A percentile compares a stretch with the other conserved stretches of the same genome.
phyloP scores from a whole-genome alignment of 2,888 invertebrate genomes.

The Ischnura elegans region DNA sequence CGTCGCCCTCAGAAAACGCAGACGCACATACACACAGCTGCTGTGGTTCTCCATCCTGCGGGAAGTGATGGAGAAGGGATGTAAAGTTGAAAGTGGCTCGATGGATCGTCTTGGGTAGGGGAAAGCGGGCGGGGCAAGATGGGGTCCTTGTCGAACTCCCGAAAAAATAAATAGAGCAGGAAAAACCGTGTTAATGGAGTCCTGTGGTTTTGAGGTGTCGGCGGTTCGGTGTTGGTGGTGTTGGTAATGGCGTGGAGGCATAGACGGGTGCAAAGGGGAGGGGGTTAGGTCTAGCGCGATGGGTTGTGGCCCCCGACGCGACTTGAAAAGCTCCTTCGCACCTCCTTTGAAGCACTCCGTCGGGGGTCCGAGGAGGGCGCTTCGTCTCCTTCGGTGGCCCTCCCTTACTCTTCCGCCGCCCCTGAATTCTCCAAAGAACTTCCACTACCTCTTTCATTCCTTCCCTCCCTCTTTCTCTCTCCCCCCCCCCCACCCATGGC shows the following conservation, averaged over 20 bases:
- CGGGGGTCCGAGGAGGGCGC: conserved; percentile 32
- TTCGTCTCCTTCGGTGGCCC: neutral
- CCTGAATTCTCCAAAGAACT: neutral
- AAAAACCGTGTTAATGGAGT: conserved; percentile 55
- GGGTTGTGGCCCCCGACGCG: neutral
- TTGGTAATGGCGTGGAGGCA: neutral
- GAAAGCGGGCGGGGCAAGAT: neutral
- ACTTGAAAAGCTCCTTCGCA: conserved; percentile 39
- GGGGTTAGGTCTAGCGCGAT: neutral
- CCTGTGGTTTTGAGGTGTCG: conserved; percentile 43
- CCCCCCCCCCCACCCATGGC: no score
- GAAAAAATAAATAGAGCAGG: conserved; percentile 13
- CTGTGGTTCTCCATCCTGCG: neutral
- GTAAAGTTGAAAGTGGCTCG: neutral
- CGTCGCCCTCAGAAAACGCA: neutral
- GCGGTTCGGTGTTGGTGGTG: conserved; percentile 10
- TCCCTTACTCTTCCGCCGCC: neutral
- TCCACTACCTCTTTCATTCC: neutral
- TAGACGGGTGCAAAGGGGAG: neutral
- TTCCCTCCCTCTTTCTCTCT: neutral
- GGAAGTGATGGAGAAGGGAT: neutral
- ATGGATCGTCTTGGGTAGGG: neutral
- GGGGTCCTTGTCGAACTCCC: neutral
- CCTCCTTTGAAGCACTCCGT: conserved; percentile 28
- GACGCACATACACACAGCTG: neutral